Evolutionary conservation across 2,113 vertebrate species (phyloP).

Genomic region (Neodon shergylaensis): DNA sequence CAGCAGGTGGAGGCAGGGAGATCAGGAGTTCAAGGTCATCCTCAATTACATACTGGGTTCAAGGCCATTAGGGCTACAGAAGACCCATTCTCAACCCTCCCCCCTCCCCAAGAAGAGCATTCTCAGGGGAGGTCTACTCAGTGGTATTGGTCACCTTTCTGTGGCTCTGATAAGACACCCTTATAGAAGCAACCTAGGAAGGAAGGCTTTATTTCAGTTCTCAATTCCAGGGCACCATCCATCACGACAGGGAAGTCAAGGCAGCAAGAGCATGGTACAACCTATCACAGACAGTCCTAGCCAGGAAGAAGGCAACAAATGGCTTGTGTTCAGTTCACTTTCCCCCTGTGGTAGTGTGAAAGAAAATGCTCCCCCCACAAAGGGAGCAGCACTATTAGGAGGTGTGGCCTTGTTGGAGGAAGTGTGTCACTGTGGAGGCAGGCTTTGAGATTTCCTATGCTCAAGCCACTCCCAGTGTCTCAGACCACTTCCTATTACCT

Average conservation of each 20-base stretch:
- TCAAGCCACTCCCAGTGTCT: not conserved
- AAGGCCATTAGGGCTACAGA: not conserved
- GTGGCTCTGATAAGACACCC: not conserved
- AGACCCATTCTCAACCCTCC: not conserved
- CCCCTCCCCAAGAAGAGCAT: not conserved
- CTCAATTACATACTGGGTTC: no score
- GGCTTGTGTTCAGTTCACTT: not conserved
- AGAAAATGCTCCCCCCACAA: not conserved
- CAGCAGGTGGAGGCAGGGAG: not conserved
- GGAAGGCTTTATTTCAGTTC: not conserved
- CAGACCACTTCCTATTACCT: not conserved
- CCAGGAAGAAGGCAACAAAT: not conserved
- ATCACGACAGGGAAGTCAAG: not conserved
- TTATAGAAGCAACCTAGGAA: not conserved
- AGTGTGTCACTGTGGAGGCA: not conserved
- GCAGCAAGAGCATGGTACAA: not conserved
- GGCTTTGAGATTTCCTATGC: not conserved
- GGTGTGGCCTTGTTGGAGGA: not conserved
- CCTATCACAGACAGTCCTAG: not conserved
- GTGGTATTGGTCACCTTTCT: not conserved
- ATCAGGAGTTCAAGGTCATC: not conserved
- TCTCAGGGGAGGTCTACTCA: not conserved
- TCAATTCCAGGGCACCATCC: not conserved
- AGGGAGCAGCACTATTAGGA: not conserved
- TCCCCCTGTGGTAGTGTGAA: not conserved